phyloP scores from a whole-genome alignment of 2,113 vertebrate genomes.

The Laterallus jamaicensis region DNA sequence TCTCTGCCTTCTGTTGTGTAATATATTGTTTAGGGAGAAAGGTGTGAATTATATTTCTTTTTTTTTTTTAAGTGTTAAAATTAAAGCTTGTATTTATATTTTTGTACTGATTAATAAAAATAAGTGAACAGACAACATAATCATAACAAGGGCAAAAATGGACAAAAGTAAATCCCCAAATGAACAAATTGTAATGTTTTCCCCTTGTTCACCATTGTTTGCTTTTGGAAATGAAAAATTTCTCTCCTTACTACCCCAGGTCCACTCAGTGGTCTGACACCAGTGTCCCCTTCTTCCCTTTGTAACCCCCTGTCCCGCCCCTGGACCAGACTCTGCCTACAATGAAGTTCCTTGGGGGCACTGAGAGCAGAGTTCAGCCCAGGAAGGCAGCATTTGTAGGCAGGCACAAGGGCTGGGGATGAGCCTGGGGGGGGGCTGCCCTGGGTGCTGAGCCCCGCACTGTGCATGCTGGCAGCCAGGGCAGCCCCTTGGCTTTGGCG shows the following conservation, averaged over 20 bases:
- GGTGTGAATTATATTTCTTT: slow-evolving; percentile 44
- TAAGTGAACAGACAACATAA: slow-evolving; percentile 17
- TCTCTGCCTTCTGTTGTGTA: slow-evolving; percentile 36
- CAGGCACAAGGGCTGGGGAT: not conserved
- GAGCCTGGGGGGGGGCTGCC: accelerated
- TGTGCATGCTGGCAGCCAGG: not conserved
- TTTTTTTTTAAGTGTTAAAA: slow-evolving; percentile 31
- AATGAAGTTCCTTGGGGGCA: slow-evolving; percentile 16
- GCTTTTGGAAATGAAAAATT: not conserved
- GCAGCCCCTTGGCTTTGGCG: not conserved
- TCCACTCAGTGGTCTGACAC: not conserved
- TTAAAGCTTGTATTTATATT: slow-evolving; percentile 69
- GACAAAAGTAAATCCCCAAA: not conserved
- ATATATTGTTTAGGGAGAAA: slow-evolving; percentile 46
- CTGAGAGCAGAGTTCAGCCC: slow-evolving; percentile 36
- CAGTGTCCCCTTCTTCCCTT: not conserved
- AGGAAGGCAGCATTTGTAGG: not conserved
- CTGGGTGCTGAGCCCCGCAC: not conserved
- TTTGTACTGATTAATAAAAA: slow-evolving; percentile 62
- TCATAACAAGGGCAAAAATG: slow-evolving; percentile 15
- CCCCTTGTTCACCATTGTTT: not conserved
- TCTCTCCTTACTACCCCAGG: not conserved
- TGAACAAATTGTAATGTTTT: not conserved
- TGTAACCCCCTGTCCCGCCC: not conserved
- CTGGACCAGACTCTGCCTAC: slow-evolving; percentile 5